A percentile compares a stretch with the other conserved stretches of the same genome.
phyloP scores from a whole-genome alignment of 1,140 invertebrate species.

The Aphis craccivora region DNA sequence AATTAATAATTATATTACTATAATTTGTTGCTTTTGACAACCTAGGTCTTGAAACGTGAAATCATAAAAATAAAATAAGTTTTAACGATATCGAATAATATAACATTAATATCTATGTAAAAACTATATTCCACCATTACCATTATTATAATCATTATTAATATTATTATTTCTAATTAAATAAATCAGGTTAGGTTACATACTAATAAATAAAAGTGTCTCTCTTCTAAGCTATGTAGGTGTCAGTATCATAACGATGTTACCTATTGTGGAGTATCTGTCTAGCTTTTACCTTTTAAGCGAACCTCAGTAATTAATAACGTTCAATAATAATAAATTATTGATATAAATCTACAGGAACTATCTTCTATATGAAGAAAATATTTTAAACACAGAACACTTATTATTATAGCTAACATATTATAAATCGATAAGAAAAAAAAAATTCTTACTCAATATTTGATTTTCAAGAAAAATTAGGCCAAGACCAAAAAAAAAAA shows the following conservation, averaged over 20 bases:
- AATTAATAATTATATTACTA: not conserved
- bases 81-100: not conserved
- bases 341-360: not conserved
- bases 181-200: not conserved
- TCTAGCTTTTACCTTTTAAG: not conserved
- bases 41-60: not conserved
- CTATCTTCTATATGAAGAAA: not conserved
- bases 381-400: not conserved
- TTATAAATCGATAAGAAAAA: not conserved
- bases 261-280: not conserved
- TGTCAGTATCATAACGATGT: not conserved
- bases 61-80: not conserved
- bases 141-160: not conserved
- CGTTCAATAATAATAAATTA: not conserved
- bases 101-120: not conserved
- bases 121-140: too few species aligned
- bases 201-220: not conserved
- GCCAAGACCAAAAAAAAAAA: not conserved
- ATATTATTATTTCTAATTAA: not conserved
- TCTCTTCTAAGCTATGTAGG: not conserved
- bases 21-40: not conserved
- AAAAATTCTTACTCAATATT: not conserved
- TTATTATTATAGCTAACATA: not conserved
- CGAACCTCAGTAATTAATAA: not conserved
- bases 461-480: too few species aligned